These are phyloP conservation scores for Drosophila orena DNA, from an alignment of 1,140 invertebrate species.

Conservation along the genomic window DNA sequence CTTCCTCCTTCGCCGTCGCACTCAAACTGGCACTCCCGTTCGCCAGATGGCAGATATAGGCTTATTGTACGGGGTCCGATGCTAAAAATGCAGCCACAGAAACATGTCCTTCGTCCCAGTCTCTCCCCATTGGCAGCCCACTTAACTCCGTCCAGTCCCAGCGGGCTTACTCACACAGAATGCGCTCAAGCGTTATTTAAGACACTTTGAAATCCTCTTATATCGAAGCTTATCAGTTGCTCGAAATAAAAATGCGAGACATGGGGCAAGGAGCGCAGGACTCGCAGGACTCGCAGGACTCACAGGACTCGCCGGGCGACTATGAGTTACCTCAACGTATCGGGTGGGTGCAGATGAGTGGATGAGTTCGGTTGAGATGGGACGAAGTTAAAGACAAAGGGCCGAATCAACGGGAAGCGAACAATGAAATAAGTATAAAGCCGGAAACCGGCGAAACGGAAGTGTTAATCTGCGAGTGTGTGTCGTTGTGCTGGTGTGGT, in stretches of 20 bases:
- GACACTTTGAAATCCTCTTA: constrained; percentile 74
- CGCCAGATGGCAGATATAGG: constrained; percentile 27
- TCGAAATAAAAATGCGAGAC: constrained; percentile 63
- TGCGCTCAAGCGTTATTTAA: constrained; percentile 73
- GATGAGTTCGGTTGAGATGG: constrained; percentile 13
- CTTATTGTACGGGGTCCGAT: constrained; percentile 34
- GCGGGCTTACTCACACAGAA: constrained; percentile 62
- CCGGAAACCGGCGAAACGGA: constrained; percentile 41
- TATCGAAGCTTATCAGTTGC: constrained; percentile 69
- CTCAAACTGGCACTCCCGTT: background rate
- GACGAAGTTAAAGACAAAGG: constrained; percentile 46
- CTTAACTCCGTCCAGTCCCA: constrained; percentile 40
- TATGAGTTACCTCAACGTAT: constrained; percentile 3
- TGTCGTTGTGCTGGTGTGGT: background rate
- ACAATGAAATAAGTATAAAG: constrained; percentile 55
- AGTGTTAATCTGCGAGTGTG: constrained; percentile 51
- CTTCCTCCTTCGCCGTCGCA: background rate
- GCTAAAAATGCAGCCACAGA: constrained; percentile 48
- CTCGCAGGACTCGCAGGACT: background rate
- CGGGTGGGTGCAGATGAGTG: background rate
- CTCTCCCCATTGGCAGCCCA: background rate
- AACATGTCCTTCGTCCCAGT: constrained; percentile 2
- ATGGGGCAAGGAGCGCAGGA: constrained; percentile 19
- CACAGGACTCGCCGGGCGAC: background rate
- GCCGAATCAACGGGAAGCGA: constrained; percentile 33